A percentile compares a stretch with the other conserved stretches of the same genome.
phyloP scores from a whole-genome alignment of 2,113 vertebrate species.

The Cyanoramphus novaezelandiae region DNA sequence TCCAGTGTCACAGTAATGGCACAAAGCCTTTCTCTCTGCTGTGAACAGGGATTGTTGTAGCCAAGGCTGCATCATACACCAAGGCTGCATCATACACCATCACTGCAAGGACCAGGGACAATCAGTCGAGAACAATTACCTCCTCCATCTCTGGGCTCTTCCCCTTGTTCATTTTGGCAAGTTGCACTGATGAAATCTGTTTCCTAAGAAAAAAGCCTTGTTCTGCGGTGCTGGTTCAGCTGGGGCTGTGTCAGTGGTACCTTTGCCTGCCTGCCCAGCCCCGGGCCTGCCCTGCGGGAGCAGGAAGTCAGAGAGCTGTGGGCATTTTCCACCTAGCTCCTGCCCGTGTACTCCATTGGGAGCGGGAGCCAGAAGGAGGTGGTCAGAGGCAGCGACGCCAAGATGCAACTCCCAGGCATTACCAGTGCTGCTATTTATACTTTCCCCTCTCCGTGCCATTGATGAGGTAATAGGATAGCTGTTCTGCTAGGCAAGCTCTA shows the following conservation, averaged over 20 bases:
- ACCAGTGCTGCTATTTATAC: constrained; percentile 34
- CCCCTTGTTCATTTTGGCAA: neutral
- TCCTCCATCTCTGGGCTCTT: neutral
- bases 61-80: neutral
- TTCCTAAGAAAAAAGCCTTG: neutral
- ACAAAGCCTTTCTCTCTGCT: neutral
- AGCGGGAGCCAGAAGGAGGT: neutral
- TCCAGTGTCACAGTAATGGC: neutral
- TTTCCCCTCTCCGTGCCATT: neutral
- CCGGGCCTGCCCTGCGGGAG: neutral
- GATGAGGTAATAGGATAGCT: constrained; percentile 38
- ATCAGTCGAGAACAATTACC: neutral
- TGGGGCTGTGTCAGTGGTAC: neutral
- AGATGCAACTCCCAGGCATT: constrained; percentile 37
- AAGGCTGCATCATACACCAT: neutral
- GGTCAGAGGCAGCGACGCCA: neutral
- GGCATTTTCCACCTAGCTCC: neutral
- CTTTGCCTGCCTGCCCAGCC: neutral
- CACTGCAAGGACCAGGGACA: neutral
- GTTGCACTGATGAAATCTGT: neutral
- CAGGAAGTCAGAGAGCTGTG: neutral
- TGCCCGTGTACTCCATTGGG: neutral
- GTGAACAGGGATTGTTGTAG: neutral
- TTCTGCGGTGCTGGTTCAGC: neutral
- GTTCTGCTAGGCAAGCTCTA: constrained; percentile 15